Base-by-base conservation (phyloP, 2,113 vertebrate genomes). In the Plecturocebus donacophilus region DNA sequence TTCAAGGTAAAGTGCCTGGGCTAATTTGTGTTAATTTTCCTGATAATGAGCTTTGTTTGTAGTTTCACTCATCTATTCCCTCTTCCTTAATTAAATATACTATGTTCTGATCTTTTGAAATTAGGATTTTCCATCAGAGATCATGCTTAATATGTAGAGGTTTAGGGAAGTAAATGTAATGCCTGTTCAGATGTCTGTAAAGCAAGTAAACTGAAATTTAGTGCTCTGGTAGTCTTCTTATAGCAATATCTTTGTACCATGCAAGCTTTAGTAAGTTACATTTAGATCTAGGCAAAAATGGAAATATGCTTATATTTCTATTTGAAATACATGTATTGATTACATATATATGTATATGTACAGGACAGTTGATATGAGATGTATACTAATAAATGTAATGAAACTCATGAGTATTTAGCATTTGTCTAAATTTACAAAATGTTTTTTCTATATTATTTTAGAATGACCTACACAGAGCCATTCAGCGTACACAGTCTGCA, bases 381-480 rank as follows among this genome's bases (percentile, higher is more conserved):
- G 9, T 10, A 20, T 61, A 47, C 5, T 56, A 86, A 49, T 40
- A 64, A 49, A 52, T 83, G 20, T 40, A 91, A n/a, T 58, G 20
- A 87, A 79, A 38, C 4, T 75, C 3, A 40, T 45, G 19, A 2
- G 68, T 91, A 61, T 45, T 83, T 42, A 70, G 13, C 25, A 47
- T 86, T 71, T 52, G 49, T 64, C 13, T 58, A 66, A 25, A 83
- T 64, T 96, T 91, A 17, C 25, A 76, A 49, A 52, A 52, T 17
- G 81, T 27, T 1, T 96, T 97, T 97, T 87, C 64, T 61, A 32
- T 94, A 30, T 98, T 97, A 58, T 96, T 98, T 77, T 88, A 99
- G 99, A 99, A 99, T 95, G 99, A 99, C 98, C 99, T 99, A 81
- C 99, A 99, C 75, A 98, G 99, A 98, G 99, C 99, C 90, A 99